Percentiles rank a stretch among this genome's conserved stretches.
These are phyloP conservation scores for Thunnus maccoyii DNA, from an alignment of 2,113 vertebrate species.

Conservation along the genomic window DNA sequence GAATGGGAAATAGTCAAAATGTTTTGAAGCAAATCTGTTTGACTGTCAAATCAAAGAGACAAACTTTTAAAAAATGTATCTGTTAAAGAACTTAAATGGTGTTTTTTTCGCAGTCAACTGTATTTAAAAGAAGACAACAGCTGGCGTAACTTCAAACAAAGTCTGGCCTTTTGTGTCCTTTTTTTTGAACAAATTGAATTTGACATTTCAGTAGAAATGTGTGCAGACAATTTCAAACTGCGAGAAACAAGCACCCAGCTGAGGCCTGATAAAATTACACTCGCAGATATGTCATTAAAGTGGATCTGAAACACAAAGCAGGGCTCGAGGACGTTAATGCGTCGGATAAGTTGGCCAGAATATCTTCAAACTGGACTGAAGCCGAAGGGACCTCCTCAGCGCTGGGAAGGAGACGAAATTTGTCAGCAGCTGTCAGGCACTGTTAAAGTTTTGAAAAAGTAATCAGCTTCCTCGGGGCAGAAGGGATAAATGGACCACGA, in stretches of 20 bases:
- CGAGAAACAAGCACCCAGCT: background rate
- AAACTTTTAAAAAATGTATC: background rate
- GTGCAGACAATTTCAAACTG: background rate
- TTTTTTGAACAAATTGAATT: background rate
- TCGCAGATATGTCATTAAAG: constrained; percentile 21
- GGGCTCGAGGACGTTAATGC: constrained; percentile 2
- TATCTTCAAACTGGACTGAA: constrained; percentile 40
- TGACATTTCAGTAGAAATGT: background rate
- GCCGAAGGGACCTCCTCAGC: constrained; percentile 30
- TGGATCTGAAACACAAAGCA: background rate
- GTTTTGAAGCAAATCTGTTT: no score
- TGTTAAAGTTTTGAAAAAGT: constrained; percentile 44
- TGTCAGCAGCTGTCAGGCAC: constrained; percentile 55
- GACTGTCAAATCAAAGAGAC: no score
- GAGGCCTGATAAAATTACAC: background rate
- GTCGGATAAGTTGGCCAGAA: constrained; percentile 29
- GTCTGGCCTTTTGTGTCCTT: background rate
- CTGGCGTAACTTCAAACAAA: background rate
- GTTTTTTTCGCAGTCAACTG: background rate
- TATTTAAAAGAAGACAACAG: background rate
- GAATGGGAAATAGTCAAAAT: no score
- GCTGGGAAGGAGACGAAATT: constrained; percentile 15
- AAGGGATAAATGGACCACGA: constrained; percentile 27
- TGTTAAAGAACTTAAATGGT: background rate
- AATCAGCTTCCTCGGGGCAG: constrained; percentile 19